Evolutionary conservation across 1,140 invertebrate genomes (phyloP), one percentile per base, ranked within the genome.

Genomic region (Coboldia fuscipes): DNA sequence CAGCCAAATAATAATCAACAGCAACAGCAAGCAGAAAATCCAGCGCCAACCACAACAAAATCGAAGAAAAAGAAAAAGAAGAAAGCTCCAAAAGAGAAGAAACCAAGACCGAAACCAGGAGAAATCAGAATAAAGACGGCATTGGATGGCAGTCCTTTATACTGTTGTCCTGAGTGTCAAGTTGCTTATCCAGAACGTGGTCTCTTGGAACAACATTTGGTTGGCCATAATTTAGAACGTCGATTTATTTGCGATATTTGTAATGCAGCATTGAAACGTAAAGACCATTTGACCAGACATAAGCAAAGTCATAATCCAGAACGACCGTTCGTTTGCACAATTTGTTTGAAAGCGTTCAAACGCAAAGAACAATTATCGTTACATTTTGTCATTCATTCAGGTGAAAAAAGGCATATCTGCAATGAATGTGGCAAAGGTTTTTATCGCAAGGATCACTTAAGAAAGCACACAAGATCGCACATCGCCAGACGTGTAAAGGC

Each of bases 181-280:
- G 74, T 84, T 71, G 75, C 78, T 16, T 82, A 83, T 47, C 77
- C 79, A 0, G 78, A 84, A 46, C 69, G 77, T 31, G 77, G 77
- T 31, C 47, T 82, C 13, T 56, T 84, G 4, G 79, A 85, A 44
- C 75, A 83, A 36, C 79, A 85, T 53, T 51, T 83, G 10, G 63
- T 80, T 12, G 77, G 77, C 3, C 80, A 54, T 30, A 82, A 75
- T 28, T 62, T 80, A 43, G 77, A 82, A 45, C 61, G 76, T 42
- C 61, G 70, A 45, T 84, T 82, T 44, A 77, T 85, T 15, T 85
- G 79, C 54, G 79, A 82, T 46, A 82, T 83, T 18, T 85, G 80
- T 42, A 80, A 81, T 36, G 79, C 77, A 13, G 78, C 76, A 7
- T 52, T 85, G 6, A 83, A 85, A 45, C 65, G 78, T 20, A 82